These are phyloP conservation scores for Amphiprion clarkii DNA, from an alignment of 2,797 vertebrate genomes.

Conservation along the genomic window DNA sequence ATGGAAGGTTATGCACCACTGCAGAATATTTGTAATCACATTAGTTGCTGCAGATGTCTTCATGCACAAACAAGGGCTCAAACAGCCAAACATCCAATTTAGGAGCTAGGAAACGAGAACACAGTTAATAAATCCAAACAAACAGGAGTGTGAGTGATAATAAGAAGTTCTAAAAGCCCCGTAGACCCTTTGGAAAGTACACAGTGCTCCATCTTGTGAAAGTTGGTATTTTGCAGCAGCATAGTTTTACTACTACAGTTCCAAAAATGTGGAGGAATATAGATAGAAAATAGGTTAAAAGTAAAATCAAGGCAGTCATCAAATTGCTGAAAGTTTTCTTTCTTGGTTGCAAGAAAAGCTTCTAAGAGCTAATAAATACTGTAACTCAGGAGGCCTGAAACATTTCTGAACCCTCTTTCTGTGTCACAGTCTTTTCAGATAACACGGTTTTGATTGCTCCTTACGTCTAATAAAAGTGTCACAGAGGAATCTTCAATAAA, in stretches of 20 bases:
- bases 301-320: too few relatives aligned
- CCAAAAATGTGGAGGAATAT: not conserved
- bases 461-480: constrained; percentile 57
- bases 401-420: constrained; percentile 10
- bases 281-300: not conserved
- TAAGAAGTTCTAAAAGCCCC: not conserved
- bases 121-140: not conserved
- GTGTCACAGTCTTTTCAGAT: constrained; percentile 35
- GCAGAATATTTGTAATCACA: constrained; percentile 18
- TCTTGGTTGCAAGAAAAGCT: not conserved
- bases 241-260: not conserved
- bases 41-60: constrained; percentile 33
- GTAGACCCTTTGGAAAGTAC: too few relatives aligned
- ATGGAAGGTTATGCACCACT: constrained; percentile 1
- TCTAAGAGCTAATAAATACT: constrained; percentile 7
- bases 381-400: constrained; percentile 17
- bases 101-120: not conserved
- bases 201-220: too few relatives aligned
- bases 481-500: constrained; percentile 40
- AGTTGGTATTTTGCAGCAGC: not conserved
- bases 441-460: constrained; percentile 40
- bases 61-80: constrained; percentile 3
- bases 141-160: not conserved
- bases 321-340: not conserved
- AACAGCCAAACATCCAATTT: not conserved